A percentile compares a stretch with the other conserved stretches of the same genome.
These are phyloP conservation scores for Sapajus apella DNA, from an alignment of 2,113 vertebrate species.

Conservation along the genomic window DNA sequence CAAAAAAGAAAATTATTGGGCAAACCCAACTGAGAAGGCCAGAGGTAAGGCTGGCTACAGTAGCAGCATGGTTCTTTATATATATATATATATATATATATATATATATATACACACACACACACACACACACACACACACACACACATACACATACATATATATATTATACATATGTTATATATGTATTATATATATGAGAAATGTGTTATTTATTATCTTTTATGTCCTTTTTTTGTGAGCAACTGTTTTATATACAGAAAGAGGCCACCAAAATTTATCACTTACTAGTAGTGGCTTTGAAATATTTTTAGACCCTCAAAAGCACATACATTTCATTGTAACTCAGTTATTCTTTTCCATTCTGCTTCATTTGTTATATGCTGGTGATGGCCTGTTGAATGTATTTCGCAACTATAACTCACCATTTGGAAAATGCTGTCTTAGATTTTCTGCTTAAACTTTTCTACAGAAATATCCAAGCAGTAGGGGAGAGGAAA, in stretches of 20 bases:
- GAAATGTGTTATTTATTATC: background rate
- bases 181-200: background rate
- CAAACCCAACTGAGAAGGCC: background rate
- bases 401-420: background rate
- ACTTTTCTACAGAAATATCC: background rate
- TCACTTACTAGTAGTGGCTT: background rate
- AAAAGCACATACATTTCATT: background rate
- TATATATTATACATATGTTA: background rate
- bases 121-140: too few species aligned
- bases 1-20: constrained; percentile 6
- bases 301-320: background rate
- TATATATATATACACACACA: background rate
- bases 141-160: too few species aligned
- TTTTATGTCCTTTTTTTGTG: background rate
- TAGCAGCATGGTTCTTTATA: background rate
- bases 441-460: background rate
- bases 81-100: too few species aligned
- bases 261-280: background rate
- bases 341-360: background rate
- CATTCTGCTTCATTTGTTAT: background rate
- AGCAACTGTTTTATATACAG: background rate
- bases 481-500: background rate
- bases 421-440: background rate
- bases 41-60: background rate
- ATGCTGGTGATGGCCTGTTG: background rate